Conservation (phyloP, 2,797 vertebrate species). For the Delichon dasypus region DNA sequence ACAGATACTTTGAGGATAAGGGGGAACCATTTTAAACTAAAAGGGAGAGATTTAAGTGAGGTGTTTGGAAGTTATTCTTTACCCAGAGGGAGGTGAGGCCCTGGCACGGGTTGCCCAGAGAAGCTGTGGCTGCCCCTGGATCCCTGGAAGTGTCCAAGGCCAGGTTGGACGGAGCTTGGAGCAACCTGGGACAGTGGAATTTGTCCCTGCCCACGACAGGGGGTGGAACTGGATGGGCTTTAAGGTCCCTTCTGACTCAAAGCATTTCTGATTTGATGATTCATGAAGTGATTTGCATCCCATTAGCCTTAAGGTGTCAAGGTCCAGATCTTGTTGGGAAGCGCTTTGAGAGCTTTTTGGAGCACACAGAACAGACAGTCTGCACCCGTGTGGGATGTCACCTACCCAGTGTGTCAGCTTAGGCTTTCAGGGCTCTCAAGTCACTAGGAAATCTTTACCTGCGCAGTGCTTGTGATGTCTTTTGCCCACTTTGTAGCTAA, state of each 20-base stretch:
- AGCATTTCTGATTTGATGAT: background rate
- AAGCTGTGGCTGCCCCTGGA: background rate
- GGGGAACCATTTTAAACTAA: background rate
- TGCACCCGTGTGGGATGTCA: background rate
- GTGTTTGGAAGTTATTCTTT: background rate
- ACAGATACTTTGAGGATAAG: background rate
- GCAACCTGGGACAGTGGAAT: rapidly evolving
- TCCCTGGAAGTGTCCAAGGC: background rate
- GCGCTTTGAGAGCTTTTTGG: background rate
- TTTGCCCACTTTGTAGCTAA: background rate
- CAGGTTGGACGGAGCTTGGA: rapidly evolving
- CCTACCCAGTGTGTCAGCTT: background rate
- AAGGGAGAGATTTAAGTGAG: background rate
- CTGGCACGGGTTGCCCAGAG: background rate
- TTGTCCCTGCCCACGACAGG: background rate
- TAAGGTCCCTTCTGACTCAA: background rate
- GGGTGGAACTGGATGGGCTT: rapidly evolving
- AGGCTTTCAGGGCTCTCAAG: background rate
- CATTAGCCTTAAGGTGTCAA: background rate
- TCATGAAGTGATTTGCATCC: background rate
- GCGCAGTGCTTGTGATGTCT: background rate
- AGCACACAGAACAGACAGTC: background rate
- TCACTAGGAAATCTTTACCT: background rate
- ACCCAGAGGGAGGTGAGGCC: rapidly evolving
- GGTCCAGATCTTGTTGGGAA: background rate